Percentiles rank a stretch among this genome's conserved stretches.
These are phyloP conservation scores for Apis cerana DNA, from an alignment of 1,140 invertebrate species.

Conservation along the genomic window DNA sequence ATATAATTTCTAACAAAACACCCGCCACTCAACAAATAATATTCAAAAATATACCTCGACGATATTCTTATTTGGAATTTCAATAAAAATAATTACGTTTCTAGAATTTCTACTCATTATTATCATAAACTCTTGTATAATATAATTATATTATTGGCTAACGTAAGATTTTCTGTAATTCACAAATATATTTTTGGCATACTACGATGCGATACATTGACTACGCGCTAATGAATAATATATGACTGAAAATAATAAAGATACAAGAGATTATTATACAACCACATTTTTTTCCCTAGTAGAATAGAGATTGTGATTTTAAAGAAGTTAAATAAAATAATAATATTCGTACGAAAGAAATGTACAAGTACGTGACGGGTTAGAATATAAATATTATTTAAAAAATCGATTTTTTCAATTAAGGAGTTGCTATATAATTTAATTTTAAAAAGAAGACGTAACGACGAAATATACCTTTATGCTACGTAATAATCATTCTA, in stretches of 20 bases:
- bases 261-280: slow-evolving; percentile 27
- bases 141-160: slow-evolving; percentile 54
- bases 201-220: slow-evolving; percentile 61
- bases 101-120: slow-evolving; percentile 29
- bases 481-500: neutral
- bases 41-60: slow-evolving; percentile 71
- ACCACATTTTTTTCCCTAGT: slow-evolving; percentile 8
- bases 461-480: neutral
- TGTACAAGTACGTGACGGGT: slow-evolving; percentile 36
- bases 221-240: slow-evolving; percentile 59
- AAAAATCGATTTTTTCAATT: neutral
- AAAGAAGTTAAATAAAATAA: slow-evolving; percentile 26
- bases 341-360: slow-evolving; percentile 11
- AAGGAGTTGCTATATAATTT: neutral
- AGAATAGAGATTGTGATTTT: slow-evolving; percentile 19
- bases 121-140: slow-evolving; percentile 50
- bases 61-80: slow-evolving; percentile 62
- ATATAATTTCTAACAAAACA: slow-evolving; percentile 79
- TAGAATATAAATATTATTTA: slow-evolving; percentile 23
- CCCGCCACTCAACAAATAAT: slow-evolving; percentile 70
- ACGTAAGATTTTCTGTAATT: slow-evolving; percentile 28
- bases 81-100: slow-evolving; percentile 61
- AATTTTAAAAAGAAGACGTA: neutral
- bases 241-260: slow-evolving; percentile 51
- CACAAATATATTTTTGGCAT: slow-evolving; percentile 61